These are phyloP conservation scores for Creontiades dilutus DNA, from an alignment of 2,888 invertebrate genomes.

Conservation along the genomic window DNA sequence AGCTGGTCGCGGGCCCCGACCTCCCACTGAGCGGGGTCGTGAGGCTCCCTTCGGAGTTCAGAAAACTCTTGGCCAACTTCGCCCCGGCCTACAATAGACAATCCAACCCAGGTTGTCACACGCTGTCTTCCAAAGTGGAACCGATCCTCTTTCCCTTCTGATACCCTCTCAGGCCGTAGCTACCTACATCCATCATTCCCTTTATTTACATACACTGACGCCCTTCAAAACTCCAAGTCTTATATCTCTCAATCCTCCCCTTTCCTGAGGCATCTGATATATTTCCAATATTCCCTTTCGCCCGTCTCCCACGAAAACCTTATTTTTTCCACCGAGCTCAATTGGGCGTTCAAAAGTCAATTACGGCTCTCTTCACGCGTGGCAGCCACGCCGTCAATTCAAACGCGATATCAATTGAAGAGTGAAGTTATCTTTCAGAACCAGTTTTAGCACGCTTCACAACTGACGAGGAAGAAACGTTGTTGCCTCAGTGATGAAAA, in stretches of 20 bases:
- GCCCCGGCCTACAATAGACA: slow-evolving; percentile 45
- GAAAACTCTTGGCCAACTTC: slow-evolving; percentile 32
- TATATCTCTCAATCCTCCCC: slow-evolving; percentile 35
- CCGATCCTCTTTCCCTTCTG: slow-evolving; percentile 29
- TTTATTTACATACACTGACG: slow-evolving; percentile 65
- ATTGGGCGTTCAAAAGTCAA: slow-evolving; percentile 26
- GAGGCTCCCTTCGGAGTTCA: slow-evolving; percentile 36
- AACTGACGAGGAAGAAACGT: too few relatives aligned
- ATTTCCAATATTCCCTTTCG: not conserved
- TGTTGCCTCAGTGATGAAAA: too few relatives aligned
- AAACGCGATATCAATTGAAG: not conserved
- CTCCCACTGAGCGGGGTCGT: slow-evolving; percentile 38
- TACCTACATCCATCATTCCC: slow-evolving; percentile 60
- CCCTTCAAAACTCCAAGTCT: slow-evolving; percentile 42
- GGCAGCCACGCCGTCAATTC: not conserved
- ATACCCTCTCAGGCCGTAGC: slow-evolving; percentile 9
- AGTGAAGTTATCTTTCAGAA: not conserved
- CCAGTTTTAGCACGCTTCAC: too few relatives aligned
- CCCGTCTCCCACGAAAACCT: not conserved
- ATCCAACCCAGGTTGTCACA: slow-evolving; percentile 45
- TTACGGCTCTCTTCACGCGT: slow-evolving; percentile 6
- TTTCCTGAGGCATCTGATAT: not conserved
- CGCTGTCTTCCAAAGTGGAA: slow-evolving; percentile 52
- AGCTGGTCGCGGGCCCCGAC: slow-evolving; percentile 12
- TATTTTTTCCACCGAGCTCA: not conserved